These are phyloP conservation scores for Cebus imitator DNA, from an alignment of 2,113 vertebrate species.

Conservation along the genomic window DNA sequence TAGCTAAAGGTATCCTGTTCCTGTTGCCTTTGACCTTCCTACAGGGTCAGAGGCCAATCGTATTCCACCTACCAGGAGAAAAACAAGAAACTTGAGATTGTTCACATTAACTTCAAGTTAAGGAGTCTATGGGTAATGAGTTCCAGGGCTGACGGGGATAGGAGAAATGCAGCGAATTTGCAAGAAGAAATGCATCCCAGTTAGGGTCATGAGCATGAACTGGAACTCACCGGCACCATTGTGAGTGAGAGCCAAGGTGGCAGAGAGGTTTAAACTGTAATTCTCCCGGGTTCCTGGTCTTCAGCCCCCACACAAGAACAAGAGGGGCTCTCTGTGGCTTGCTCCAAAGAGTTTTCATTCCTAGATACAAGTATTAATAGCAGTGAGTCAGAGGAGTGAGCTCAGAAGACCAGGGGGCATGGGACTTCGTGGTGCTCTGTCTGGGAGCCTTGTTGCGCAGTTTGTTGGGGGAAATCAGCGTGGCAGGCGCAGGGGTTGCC, in stretches of 20 bases:
- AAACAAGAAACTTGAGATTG: not conserved
- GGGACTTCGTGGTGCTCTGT: not conserved
- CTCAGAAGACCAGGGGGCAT: not conserved
- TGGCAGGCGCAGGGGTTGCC: rapidly evolving
- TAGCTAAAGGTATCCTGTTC: not conserved
- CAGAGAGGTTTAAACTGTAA: not conserved
- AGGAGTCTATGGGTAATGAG: not conserved
- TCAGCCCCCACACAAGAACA: not conserved
- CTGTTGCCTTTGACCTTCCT: not conserved
- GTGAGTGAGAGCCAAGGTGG: not conserved
- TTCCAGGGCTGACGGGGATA: not conserved
- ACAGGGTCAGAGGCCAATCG: not conserved
- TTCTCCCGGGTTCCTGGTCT: not conserved
- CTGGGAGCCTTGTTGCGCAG: not conserved
- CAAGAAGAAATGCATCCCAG: rapidly evolving
- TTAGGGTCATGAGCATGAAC: not conserved
- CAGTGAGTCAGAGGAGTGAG: not conserved
- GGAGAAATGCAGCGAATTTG: not conserved
- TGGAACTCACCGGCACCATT: rapidly evolving
- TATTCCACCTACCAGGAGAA: not conserved
- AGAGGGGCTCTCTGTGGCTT: not conserved
- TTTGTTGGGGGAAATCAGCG: too few species aligned
- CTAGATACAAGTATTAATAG: not conserved
- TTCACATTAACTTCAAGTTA: not conserved
- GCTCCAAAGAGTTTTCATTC: not conserved